These are phyloP conservation scores for Nothoprocta pentlandii DNA, from an alignment of 2,113 vertebrate genomes.

Conservation along the genomic window DNA sequence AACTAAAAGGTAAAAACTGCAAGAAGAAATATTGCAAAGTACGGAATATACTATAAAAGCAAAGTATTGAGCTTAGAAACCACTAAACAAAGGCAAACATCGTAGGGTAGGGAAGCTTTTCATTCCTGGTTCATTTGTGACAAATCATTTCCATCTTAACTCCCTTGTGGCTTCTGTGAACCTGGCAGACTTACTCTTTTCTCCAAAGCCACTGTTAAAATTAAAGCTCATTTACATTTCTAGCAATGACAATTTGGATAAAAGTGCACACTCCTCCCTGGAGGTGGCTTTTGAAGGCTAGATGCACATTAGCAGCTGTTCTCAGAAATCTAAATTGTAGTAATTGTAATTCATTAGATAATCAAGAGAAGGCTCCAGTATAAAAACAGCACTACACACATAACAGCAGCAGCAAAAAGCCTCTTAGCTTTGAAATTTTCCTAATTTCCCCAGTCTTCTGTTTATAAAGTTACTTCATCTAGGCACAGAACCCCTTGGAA, in stretches of 20 bases:
- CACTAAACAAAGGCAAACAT: background rate
- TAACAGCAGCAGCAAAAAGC: background rate
- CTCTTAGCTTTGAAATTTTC: background rate
- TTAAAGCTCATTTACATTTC: background rate
- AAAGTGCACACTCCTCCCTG: background rate
- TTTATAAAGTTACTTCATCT: background rate
- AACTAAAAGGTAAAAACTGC: background rate
- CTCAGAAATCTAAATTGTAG: background rate
- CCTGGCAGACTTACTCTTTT: background rate
- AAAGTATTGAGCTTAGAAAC: background rate
- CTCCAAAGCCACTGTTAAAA: background rate
- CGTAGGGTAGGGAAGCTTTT: background rate
- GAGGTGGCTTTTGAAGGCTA: background rate
- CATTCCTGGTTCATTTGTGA: background rate
- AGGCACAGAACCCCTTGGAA: background rate
- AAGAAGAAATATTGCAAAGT: background rate
- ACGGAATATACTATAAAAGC: background rate
- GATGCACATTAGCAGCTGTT: slow-evolving; percentile 22
- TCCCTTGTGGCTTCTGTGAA: background rate
- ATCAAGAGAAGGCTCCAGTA: background rate
- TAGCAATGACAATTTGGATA: background rate
- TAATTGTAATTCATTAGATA: slow-evolving; percentile 23
- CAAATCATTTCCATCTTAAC: background rate
- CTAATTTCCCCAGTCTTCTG: background rate
- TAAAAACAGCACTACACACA: background rate